A percentile compares a stretch with the other conserved stretches of the same genome.
These are phyloP conservation scores for Microcebus ravelobensis DNA, from an alignment of 2,113 vertebrate genomes.

Conservation along the genomic window DNA sequence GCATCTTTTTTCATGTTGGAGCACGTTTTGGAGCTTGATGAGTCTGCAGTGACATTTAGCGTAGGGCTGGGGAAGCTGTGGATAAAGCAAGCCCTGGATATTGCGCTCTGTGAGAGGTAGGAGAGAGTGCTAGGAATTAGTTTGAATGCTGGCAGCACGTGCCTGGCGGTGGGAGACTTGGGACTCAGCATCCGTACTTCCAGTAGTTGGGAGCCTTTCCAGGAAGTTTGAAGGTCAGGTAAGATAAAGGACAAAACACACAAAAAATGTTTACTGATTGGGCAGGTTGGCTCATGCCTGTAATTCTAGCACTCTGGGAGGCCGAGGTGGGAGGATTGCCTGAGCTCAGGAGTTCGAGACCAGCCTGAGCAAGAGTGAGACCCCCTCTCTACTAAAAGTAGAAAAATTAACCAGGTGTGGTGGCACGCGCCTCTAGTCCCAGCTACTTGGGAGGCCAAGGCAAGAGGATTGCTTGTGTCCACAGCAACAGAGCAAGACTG, in stretches of 20 bases:
- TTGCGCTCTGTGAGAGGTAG: background rate
- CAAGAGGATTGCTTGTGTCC: too few species aligned
- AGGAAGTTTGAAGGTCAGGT: background rate
- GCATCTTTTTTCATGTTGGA: background rate
- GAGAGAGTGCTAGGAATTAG: background rate
- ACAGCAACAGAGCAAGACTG: too few species aligned
- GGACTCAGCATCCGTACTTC: background rate
- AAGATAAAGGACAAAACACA: background rate
- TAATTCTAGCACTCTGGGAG: too few species aligned
- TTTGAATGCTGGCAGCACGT: background rate
- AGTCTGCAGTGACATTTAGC: background rate
- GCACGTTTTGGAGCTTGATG: background rate
- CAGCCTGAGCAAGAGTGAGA: too few species aligned
- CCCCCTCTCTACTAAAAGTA: too few species aligned
- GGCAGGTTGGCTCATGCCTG: too few species aligned
- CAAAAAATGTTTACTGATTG: too few species aligned
- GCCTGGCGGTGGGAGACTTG: background rate
- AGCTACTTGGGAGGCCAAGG: too few species aligned
- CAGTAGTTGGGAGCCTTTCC: background rate
- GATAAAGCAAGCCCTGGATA: background rate
- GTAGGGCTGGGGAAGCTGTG: background rate
- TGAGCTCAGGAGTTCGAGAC: too few species aligned
- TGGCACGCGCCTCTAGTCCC: too few species aligned
- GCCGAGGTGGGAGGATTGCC: too few species aligned
- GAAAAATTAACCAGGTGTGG: too few species aligned